Evolutionary conservation across 2,888 invertebrate species (phyloP), one percentile per base, ranked within the genome.

Genomic region (Eumacrocentrus americanus): DNA sequence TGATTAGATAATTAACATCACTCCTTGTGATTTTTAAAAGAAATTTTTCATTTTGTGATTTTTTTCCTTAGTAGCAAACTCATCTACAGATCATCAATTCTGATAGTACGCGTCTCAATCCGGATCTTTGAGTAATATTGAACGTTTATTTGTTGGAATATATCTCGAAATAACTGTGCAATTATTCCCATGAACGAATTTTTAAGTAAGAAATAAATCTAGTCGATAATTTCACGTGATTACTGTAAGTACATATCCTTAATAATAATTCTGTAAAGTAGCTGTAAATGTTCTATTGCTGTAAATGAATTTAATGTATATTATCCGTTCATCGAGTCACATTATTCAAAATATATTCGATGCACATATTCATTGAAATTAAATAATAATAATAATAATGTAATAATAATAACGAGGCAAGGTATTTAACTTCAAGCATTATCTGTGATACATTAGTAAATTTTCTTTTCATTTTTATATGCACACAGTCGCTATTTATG

Each of bases 261-360:
- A 25, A 46, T 12, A 6, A 23, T 46, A 50, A 62, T 61, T 61
- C 58, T 66, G 63, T 68, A 66, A 66, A 61, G 64, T 66, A 67
- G 68, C 50, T 68, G 65, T 66, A 67, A 63, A 67, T 67, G 63
- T 66, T 62, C 62, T 58, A 38, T 52, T 64, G 54, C 64, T 68
- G 67, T 68, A 67, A 69, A 68, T 69, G 53, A 60, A 65, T 59
- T 66, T 51, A 66, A 63, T 70, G 66, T 69, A 62, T 70, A 66
- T 67, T n/a, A 22, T 46, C 6, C n/a, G n/a, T 53, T 42, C 23
- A 25, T 29, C 16, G 22, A 42, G 12, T 14, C 16, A 9, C 29
- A 40, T 55, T 62, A 66, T 62, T 56, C 29, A 55, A 60, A 65
- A 56, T 60, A 64, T 62, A 62, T 58, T 29, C 9, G 29, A 64